Base-by-base conservation (phyloP, 1,140 invertebrate genomes). In the Papilio machaon region DNA sequence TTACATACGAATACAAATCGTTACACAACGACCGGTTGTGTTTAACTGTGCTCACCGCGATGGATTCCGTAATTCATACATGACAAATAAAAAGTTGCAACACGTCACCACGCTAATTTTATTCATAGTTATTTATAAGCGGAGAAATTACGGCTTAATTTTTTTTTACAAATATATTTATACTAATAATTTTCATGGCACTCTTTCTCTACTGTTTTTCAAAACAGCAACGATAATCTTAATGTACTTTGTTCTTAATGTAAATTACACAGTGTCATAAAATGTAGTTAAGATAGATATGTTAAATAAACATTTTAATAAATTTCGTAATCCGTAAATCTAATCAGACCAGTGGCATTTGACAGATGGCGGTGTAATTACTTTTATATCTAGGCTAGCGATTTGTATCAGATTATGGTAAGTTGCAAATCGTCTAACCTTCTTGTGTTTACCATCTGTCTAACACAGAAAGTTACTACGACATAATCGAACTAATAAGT, bases 21-120 rank as follows among this genome's bases (percentile, higher is more conserved):
- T 77, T 81, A 67, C 82, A 60, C 80, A 82, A 83, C 82, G 77
- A 81, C 79, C 80, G 80, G 82, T 47, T 35, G 46, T 78, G 74
- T 80, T 81, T 67, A 82, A 70, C 54, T 11, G 19, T 58, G 60
- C 46, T 77, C 46, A 52, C 54, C 11, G 23, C 75, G 17, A 74
- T 47, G 74, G 47, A 76, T 76, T 76, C 74, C 47, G 74, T 76
- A 54, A 76, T 76, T 76, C 43, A 46, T 23, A 76, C 74, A 30
- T 52, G 46, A 76, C 74, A 52, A 52, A 54, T 76, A 47, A 76
- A 49, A 35, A 52, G 19, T 76, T 76, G 74, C 2, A 35, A 76
- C 17, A 74, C 38, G 73, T 74, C 73, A 17, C 17, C 17, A n/a
- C 17, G 8, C 13, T 13, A 19, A 30, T 70, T 70, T 70, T 70